Base-by-base conservation (phyloP, 2,113 vertebrate species). In the Agelaius phoeniceus region DNA sequence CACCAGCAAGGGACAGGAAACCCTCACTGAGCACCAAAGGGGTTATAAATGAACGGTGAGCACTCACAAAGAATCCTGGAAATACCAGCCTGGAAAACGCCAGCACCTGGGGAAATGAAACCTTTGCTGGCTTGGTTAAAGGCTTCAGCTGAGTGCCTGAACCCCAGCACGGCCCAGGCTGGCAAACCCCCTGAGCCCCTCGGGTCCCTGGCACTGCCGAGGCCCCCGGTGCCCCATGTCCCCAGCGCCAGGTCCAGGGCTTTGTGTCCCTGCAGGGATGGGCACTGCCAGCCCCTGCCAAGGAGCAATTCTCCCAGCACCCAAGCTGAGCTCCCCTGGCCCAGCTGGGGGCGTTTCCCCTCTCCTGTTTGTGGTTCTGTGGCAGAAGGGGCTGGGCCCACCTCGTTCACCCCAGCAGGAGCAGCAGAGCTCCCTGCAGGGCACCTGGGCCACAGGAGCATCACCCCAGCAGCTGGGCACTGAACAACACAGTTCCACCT, bases 401-500 rank as follows among this genome's bases (percentile, higher is more conserved):
- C 33, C 57, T 33, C 7, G 9, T 22, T 8, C 30, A 20, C 33
- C 33, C 57, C 7, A n/a, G 57, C 57, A 59, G 57, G n/a, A 16
- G 49, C 11, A 35, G 19, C 49, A 54, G 39, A 51, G 9, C 22
- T 59, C 57, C 57, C 68, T 41, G 4, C 3, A 37, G 31, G 5
- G 37, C 37, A 37, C 37, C 37, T 37, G 37, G 37, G 31, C 33
- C 58, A 13, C 13, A 9, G 58, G 24, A n/a, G 20, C 7, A 16
- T 2, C 67, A 15, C 6, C 14, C 24, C 72, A 13, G 35, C 5
- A 46, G 58, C 43, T 15, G 63, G 23, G 31, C 18, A 3, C 66
- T 4, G 7, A 37, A 1, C 9, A 24, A 3, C 37, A 7, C 2
- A 0, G 8, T 27, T 17, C 41, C 39, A 2, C 9, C 27, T 22